Conservation (phyloP, 2,113 vertebrate species). For the Sprattus sprattus region DNA sequence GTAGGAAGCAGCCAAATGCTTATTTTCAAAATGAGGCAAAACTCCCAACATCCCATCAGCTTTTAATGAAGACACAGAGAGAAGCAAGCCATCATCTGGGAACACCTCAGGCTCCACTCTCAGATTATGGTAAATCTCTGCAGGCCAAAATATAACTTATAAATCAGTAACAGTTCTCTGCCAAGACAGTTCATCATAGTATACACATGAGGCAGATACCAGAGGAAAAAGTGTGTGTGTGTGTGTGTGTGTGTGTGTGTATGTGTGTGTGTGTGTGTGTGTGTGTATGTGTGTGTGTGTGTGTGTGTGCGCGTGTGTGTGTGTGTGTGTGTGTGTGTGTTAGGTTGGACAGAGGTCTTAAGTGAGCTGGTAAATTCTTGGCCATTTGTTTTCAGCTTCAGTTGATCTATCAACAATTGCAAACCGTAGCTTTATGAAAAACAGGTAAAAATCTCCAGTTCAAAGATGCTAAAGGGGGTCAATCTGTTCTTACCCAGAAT, state of each 20-base stretch:
- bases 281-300: too few species aligned
- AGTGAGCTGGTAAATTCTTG: neutral
- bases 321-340: neutral
- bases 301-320: too few species aligned
- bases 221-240: too few species aligned
- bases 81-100: too few species aligned
- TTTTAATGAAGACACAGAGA: too few species aligned
- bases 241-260: neutral
- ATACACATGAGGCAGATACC: too few species aligned
- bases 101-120: neutral
- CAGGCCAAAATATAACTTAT: neutral
- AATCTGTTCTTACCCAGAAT: constrained; percentile 17
- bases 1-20: too few species aligned
- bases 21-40: too few species aligned
- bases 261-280: neutral
- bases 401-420: neutral
- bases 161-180: neutral
- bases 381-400: neutral
- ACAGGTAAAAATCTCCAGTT: neutral
- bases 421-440: neutral
- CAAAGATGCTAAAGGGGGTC: neutral
- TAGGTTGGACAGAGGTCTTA: neutral
- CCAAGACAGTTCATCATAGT: neutral
- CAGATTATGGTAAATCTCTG: neutral
- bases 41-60: too few species aligned